A percentile compares a stretch with the other conserved stretches of the same genome.
These are phyloP conservation scores for Lagopus leucura DNA, from an alignment of 2,113 vertebrate species.

Conservation along the genomic window DNA sequence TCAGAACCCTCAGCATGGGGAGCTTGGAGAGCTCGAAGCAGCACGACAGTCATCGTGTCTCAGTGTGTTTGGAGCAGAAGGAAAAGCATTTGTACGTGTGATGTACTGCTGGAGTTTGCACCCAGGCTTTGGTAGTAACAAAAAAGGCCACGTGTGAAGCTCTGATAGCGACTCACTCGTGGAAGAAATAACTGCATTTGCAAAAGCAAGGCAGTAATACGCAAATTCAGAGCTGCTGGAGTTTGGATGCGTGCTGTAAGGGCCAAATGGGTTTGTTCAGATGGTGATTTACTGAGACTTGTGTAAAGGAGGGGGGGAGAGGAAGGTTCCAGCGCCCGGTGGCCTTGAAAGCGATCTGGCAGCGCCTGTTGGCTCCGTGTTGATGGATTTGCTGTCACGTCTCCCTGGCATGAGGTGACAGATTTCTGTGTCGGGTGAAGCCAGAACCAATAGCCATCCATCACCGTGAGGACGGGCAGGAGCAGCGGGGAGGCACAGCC, in stretches of 20 bases:
- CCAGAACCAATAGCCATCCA: constrained; percentile 75
- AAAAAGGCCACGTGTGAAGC: not conserved
- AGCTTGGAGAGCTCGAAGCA: not conserved
- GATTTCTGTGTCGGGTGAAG: constrained; percentile 59
- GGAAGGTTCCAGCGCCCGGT: constrained; percentile 35
- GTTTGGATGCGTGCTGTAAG: not conserved
- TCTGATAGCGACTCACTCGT: not conserved
- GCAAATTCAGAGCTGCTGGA: not conserved
- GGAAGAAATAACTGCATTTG: not conserved
- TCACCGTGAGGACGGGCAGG: constrained; percentile 37
- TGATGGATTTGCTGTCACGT: constrained; percentile 78
- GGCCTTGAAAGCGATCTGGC: constrained; percentile 66
- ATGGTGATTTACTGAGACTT: not conserved
- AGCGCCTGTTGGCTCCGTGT: constrained; percentile 57
- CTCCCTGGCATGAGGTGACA: constrained; percentile 67
- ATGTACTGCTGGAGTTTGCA: not conserved
- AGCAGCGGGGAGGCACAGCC: not conserved
- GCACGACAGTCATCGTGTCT: not conserved
- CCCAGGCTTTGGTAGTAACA: not conserved
- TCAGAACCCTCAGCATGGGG: not conserved
- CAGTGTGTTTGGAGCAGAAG: not conserved
- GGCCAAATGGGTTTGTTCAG: constrained; percentile 7
- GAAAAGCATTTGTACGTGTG: not conserved
- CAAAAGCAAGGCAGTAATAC: not conserved
- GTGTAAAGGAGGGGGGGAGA: not conserved